Evolutionary conservation across 2,888 invertebrate species (phyloP), one percentile per base, ranked within the genome.

Genomic region (Theretra japonica): DNA sequence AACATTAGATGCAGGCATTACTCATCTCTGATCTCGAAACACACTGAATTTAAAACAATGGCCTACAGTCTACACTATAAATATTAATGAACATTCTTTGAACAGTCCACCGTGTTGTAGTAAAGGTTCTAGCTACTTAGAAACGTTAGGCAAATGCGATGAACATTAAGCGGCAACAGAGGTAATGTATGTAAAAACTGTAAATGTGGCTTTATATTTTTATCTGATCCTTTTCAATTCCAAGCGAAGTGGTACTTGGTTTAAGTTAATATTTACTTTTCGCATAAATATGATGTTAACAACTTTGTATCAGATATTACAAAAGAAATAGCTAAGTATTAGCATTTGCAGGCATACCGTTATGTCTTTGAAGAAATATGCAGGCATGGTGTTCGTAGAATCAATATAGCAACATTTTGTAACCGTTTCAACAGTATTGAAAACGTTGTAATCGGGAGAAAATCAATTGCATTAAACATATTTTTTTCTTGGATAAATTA

Each of bases 1-100:
- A 41, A 41, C 41, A 41, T 41, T 41, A 41, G 41, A 41, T 41
- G 15, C 41, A 41, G 41, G 25, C 58, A 58, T 7, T 25, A n/a
- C 33, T 33, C 33, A 60, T 60, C 60, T 60, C 30, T 60, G 60
- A 60, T 60, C 60, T 60, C 23, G n/a, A 15, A 5, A 59, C 60
- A 60, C 41, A 33, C 33, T 28, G 56, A 68, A 70, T 50, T 17
- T 69, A 69, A 60, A 33, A 19, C 33, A 60, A 60, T 60, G 33
- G 30, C 41, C 11, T 41, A 60, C 30, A 60, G 33, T 60, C 11
- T 30, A 33, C 30, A 23, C 25, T 58, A 58, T 23, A 28, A 58
- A 30, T 30, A 62, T 41, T 41, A 21, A 62, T 62, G 41, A 62
- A 41, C 41, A 62, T 62, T 62, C 62, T 41, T 62, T 41, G 62